Percentiles rank a stretch among this genome's conserved stretches.
phyloP scores from a whole-genome alignment of 2,888 invertebrate species.

The Atethmia centrago region DNA sequence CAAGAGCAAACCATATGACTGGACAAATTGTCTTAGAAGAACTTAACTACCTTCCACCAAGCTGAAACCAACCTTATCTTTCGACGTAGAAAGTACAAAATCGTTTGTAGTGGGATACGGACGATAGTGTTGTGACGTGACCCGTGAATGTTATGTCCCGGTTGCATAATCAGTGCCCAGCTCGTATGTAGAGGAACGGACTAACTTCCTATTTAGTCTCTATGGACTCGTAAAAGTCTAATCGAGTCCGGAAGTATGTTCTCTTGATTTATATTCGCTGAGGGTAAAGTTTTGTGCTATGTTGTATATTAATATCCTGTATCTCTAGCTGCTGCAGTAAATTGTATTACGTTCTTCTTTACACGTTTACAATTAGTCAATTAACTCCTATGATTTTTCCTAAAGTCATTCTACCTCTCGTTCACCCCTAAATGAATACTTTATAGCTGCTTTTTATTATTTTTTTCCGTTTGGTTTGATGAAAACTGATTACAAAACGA shows the following conservation, averaged over 20 bases:
- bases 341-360: neutral
- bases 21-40: conserved; percentile 53
- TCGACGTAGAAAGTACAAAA: neutral
- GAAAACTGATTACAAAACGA: too few species aligned
- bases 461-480: too few species aligned
- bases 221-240: conserved; percentile 39
- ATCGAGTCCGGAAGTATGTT: conserved; percentile 36
- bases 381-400: neutral
- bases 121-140: conserved; percentile 38
- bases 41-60: neutral
- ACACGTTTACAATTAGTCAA: neutral
- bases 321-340: neutral
- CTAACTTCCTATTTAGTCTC: conserved; percentile 50
- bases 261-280: conserved; percentile 41
- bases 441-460: neutral
- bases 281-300: conserved; percentile 9
- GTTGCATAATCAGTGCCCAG: conserved; percentile 50
- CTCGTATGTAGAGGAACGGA: conserved; percentile 18
- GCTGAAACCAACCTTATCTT: neutral
- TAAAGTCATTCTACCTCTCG: neutral
- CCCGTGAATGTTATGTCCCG: conserved; percentile 40
- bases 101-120: neutral
- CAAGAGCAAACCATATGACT: conserved; percentile 47
- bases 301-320: conserved; percentile 1
- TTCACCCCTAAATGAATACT: neutral